Conservation (phyloP, 2,113 vertebrate genomes). For the Vicugna pacos region DNA sequence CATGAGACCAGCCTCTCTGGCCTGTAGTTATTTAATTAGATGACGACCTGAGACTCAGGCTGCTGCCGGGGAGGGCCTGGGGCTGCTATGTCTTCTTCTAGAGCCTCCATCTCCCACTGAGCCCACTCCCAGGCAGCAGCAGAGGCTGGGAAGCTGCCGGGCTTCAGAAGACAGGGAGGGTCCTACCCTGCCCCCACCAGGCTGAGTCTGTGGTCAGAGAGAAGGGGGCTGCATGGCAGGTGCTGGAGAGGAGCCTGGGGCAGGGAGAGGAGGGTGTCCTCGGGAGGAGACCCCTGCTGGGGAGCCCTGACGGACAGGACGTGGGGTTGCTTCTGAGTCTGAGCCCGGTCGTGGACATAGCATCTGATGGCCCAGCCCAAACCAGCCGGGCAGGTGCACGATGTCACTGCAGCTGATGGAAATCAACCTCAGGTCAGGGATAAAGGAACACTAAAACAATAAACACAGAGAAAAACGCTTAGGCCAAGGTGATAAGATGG, state of each 20-base stretch:
- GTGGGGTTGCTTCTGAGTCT: background rate
- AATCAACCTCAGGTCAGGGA: background rate
- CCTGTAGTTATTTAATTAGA: background rate
- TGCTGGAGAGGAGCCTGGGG: background rate
- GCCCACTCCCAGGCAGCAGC: too few relatives aligned
- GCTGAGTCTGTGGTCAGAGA: background rate
- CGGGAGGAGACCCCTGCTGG: background rate
- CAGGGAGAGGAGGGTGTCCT: too few relatives aligned
- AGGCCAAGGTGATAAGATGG: background rate
- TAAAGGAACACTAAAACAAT: background rate
- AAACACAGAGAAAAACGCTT: background rate
- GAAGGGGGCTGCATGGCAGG: fast-evolving
- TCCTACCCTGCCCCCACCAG: background rate
- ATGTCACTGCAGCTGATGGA: fast-evolving
- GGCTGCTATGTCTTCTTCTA: too few relatives aligned
- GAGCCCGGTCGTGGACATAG: background rate
- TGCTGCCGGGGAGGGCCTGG: background rate
- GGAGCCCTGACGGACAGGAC: background rate
- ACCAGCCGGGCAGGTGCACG: background rate
- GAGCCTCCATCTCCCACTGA: background rate
- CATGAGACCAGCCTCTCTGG: background rate
- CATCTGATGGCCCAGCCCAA: background rate
- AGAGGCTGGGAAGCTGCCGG: fast-evolving
- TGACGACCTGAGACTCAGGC: background rate
- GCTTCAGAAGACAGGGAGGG: background rate